Base-by-base conservation (phyloP, 2,113 vertebrate genomes). In the Papio anubis region DNA sequence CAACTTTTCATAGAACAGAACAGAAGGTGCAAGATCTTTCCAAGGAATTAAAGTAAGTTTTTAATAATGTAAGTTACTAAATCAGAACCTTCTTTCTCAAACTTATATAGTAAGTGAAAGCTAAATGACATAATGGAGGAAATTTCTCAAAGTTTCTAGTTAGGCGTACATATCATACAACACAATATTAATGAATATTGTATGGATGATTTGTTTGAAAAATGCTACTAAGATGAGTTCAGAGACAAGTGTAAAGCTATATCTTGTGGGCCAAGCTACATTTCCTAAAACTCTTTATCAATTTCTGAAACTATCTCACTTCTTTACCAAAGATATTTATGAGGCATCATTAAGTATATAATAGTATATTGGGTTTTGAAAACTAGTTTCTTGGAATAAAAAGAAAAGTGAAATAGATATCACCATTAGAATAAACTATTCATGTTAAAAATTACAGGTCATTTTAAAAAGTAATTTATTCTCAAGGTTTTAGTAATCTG, bases 391-490 rank as follows among this genome's bases (percentile, higher is more conserved):
- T 93, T 9, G 57, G 61, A 17, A 20, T 61, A 30, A 66, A 73
- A 30, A n/a, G 20, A 79, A 79, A 73, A 57, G 27, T 59, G 18
- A 90, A 80, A 78, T 64, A 93, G 90, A 72, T 48, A 82, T 38
- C 30, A 90, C 43, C 66, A 45, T 64, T 81, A 85, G 66, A 94
- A 55, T 61, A n/a, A 52, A 17, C 18, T 61, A 73, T 23, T 88
- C 45, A n/a, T 50, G 48, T 38, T 84, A 35, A 89, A 94, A 97
- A 73, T 78, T 70, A 55, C 61, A 96, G 55, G 30, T 40, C n/a
- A 66, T 57, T 88, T 59, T 13, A 12, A 68, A 66, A 95, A 75
- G 9, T 75, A 75, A 94, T 43, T 4, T 45, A 23, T 75, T 84
- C 27, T 92, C 61, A 96, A 87, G 23, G 1, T 80, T 83, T 92